These are phyloP conservation scores for Platorchestia sp. DNA, from an alignment of 1,140 invertebrate genomes.

Conservation along the genomic window DNA sequence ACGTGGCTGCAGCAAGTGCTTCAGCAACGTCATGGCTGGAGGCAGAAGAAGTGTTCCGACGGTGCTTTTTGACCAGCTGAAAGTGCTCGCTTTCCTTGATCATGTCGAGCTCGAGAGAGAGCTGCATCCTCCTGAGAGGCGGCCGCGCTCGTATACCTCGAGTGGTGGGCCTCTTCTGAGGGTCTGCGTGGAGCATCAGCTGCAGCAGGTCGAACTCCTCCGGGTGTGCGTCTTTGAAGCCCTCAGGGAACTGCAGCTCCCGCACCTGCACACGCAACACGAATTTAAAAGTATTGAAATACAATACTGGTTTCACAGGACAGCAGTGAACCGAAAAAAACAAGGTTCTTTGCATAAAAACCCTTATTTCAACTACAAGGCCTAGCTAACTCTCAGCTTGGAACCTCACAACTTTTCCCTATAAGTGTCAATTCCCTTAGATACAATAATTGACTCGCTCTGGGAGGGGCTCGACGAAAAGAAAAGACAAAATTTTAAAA, in stretches of 20 bases:
- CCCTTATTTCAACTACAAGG: too few relatives aligned
- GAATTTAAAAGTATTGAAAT: not conserved
- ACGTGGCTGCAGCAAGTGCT: not conserved
- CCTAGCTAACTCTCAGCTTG: too few relatives aligned
- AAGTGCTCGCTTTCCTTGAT: slow-evolving; percentile 41
- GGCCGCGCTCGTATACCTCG: slow-evolving; percentile 51
- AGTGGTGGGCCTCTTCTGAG: slow-evolving; percentile 57
- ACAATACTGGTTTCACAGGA: not conserved
- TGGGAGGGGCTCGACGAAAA: too few relatives aligned
- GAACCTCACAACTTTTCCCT: too few relatives aligned
- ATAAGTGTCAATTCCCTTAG: too few relatives aligned
- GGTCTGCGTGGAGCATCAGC: slow-evolving; percentile 51
- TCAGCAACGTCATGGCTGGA: slow-evolving; percentile 17
- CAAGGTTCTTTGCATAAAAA: too few relatives aligned
- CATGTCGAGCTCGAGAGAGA: not conserved
- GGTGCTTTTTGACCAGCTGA: slow-evolving; percentile 25
- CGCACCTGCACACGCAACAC: slow-evolving; percentile 71
- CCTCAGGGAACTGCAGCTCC: slow-evolving; percentile 78
- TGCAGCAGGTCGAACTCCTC: slow-evolving; percentile 53
- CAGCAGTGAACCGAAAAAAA: not conserved
- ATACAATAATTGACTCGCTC: too few relatives aligned
- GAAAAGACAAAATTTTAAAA: too few relatives aligned
- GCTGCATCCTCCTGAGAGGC: slow-evolving; percentile 39
- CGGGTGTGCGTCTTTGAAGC: slow-evolving; percentile 75
- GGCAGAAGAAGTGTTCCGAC: slow-evolving; percentile 1